Base-by-base conservation (phyloP, 1,140 invertebrate species). In the Alviniconcha marisindica region DNA sequence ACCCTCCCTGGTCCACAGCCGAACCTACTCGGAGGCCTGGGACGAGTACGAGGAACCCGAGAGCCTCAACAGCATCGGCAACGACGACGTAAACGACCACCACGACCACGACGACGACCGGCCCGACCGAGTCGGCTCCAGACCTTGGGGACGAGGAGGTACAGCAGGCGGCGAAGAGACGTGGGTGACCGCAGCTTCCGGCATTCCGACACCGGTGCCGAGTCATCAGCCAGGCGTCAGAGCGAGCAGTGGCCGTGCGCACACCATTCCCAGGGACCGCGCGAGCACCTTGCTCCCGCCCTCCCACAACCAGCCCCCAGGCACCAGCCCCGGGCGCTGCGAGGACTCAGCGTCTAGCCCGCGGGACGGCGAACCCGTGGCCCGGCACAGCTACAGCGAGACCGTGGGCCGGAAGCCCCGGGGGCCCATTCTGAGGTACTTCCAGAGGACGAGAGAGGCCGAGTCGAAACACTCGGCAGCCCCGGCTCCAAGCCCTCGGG, bases 1-100 rank as follows among this genome's bases (percentile, higher is more conserved):
- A 21, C 7, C 33, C 69, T 12, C 40, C 14, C 42, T 38, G 31
- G 38, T 51, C 5, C 73, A 54, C 73, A 76, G 42, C 28, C n/a
- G 73, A 51, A 51, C 73, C 1, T 76, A 76, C 73, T n/a, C 73
- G 2, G 42, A n/a, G 14, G 73, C 73, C 28, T 76, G 73, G 73
- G 73, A 76, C 10, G 73, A 76, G n/a, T 48, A 76, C 44, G 73
- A 76, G 7, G 73, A 18, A 38, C 24, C 28, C n/a, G n/a, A n/a
- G n/a, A n/a, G n/a, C n/a, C n/a, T n/a, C n/a, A n/a, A n/a, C n/a
- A n/a, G n/a, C n/a, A 74, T 42, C 7, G 28, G 4, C 38, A 76
- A 71, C 36, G 40, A 71, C 24, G 31, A 28, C 0, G 31, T 31
- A 12, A 33, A 66, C 28, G 2, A 2, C 12, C n/a, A 10, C 12